Conservation (phyloP, 2,113 vertebrate species). For the Sigmodon hispidus region DNA sequence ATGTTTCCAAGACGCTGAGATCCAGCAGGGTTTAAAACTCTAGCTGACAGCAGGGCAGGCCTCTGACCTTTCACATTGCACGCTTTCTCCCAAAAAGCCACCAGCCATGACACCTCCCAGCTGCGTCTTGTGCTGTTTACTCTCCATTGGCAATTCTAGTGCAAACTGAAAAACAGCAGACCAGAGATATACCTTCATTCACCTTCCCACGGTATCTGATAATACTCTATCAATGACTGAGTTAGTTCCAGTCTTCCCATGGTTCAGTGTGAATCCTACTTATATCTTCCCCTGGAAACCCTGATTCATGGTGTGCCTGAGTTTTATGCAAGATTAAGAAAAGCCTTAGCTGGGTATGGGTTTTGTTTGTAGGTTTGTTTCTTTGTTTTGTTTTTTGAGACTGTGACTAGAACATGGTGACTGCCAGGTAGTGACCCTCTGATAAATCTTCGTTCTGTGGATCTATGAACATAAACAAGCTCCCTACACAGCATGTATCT, state of each 20-base stretch:
- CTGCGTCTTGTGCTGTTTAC: neutral
- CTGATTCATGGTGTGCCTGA: neutral
- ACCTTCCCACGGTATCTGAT: neutral
- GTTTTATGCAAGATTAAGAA: constrained; percentile 52
- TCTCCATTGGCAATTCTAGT: constrained; percentile 20
- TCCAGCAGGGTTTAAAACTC: constrained; percentile 8
- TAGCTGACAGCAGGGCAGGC: constrained; percentile 22
- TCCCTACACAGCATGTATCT: constrained; percentile 73
- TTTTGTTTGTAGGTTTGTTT: too few species aligned
- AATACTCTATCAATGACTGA: neutral
- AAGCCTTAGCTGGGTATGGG: constrained; percentile 76
- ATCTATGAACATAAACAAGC: constrained; percentile 75
- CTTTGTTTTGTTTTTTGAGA: constrained; percentile 63
- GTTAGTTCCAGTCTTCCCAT: neutral
- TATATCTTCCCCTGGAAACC: neutral
- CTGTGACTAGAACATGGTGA: constrained; percentile 82
- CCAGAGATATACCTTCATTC: neutral
- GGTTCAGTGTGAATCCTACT: constrained; percentile 29
- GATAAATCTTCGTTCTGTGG: constrained; percentile 81
- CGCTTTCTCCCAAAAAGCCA: constrained; percentile 58
- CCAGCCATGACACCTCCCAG: neutral
- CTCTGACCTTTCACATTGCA: constrained; percentile 39
- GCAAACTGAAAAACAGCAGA: constrained; percentile 12
- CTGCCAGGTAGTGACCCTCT: constrained; percentile 80
- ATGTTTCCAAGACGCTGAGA: neutral